Conservation (phyloP, 2,113 vertebrate species). For the Hystrix brachyura region DNA sequence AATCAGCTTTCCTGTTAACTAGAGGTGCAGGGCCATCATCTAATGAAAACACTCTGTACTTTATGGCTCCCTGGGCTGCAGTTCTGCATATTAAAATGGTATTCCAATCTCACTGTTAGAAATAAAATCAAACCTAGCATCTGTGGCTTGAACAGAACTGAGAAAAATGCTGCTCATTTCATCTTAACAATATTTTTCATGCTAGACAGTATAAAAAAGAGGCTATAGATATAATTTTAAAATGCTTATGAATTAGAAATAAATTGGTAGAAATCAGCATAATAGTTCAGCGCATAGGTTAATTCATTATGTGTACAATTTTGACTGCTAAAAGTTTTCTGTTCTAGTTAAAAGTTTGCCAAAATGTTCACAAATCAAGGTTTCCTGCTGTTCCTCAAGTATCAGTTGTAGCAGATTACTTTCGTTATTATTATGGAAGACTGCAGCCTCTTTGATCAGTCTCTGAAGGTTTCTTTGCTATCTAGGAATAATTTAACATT, state of each 20-base stretch:
- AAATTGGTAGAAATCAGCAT: constrained; percentile 81
- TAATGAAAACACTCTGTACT: constrained; percentile 90
- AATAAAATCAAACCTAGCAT: constrained; percentile 91
- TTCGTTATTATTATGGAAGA: not conserved
- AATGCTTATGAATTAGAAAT: constrained; percentile 83
- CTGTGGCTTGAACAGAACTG: constrained; percentile 88
- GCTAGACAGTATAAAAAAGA: constrained; percentile 80
- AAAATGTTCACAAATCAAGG: constrained; percentile 66
- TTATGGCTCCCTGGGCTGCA: constrained; percentile 89
- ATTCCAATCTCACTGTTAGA: constrained; percentile 89
- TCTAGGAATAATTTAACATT: not conserved
- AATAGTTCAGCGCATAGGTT: constrained; percentile 63
- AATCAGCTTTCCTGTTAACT: constrained; percentile 89
- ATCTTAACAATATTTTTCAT: constrained; percentile 87
- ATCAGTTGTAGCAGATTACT: not conserved
- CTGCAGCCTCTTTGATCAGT: not conserved
- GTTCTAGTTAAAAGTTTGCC: constrained; percentile 73
- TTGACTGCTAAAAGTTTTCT: constrained; percentile 61
- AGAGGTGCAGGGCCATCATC: constrained; percentile 87
- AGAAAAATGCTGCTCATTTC: constrained; percentile 87
- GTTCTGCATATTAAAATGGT: constrained; percentile 91
- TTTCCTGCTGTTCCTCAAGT: constrained; percentile 49
- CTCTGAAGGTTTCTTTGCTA: not conserved
- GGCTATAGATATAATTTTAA: constrained; percentile 75
- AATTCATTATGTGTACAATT: constrained; percentile 77